Conservation (phyloP, 2,888 invertebrate species). For the Tipula lateralis region DNA sequence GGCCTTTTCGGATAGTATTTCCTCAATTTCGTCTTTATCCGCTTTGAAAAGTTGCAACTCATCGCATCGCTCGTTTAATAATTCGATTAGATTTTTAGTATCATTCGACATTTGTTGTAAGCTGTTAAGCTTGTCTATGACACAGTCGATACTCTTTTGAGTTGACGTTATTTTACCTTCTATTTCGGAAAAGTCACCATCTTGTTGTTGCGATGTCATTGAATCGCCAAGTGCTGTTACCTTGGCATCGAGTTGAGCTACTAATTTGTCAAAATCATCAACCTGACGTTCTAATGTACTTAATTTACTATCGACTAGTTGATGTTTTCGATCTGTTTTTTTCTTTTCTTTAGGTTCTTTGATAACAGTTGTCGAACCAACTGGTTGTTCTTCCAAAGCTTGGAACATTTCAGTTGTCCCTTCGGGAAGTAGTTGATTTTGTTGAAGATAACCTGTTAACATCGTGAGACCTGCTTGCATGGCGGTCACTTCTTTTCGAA, state of each 20-base stretch:
- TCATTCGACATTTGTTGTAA: background rate
- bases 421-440: background rate
- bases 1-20: conserved; percentile 69
- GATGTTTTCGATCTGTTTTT: conserved; percentile 26
- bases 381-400: background rate
- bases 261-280: conserved; percentile 31
- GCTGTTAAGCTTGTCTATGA: background rate
- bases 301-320: conserved; percentile 32
- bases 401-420: background rate
- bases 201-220: background rate
- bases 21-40: conserved; percentile 65
- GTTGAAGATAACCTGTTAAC: background rate
- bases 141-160: background rate
- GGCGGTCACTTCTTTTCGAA: background rate
- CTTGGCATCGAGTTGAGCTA: conserved; percentile 13
- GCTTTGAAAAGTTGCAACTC: conserved; percentile 60
- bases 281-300: conserved; percentile 31
- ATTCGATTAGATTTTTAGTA: background rate
- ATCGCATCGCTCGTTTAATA: conserved; percentile 34
- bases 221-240: background rate
- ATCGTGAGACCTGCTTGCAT: background rate
- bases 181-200: background rate
- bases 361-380: background rate
- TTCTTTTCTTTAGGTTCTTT: background rate
- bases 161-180: background rate